These are phyloP conservation scores for Cantharis lateralis DNA, from an alignment of 2,888 invertebrate species.

Conservation along the genomic window DNA sequence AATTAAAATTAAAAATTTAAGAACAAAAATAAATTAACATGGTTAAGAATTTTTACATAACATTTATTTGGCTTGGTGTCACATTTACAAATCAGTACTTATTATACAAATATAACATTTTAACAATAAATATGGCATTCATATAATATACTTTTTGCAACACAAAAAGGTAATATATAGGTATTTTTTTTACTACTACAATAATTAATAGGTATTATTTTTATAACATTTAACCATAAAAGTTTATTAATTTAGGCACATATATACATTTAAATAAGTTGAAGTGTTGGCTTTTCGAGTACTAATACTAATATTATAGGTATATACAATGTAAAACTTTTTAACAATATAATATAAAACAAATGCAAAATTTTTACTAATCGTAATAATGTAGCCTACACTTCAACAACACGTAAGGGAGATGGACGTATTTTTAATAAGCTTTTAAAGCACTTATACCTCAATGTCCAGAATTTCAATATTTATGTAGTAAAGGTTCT, in stretches of 20 bases:
- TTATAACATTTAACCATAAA: slow-evolving; percentile 32
- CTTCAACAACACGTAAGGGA: slow-evolving; percentile 34
- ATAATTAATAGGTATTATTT: slow-evolving; percentile 4
- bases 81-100: slow-evolving; percentile 56
- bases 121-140: slow-evolving; percentile 44
- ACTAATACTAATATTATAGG: slow-evolving; percentile 4
- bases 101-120: slow-evolving; percentile 53
- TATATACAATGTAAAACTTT: slow-evolving; percentile 15
- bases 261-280: slow-evolving; percentile 47
- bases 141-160: slow-evolving; percentile 26
- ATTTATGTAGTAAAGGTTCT: neutral
- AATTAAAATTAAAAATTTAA: neutral
- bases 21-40: neutral
- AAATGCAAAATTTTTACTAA: slow-evolving; percentile 15
- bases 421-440: slow-evolving; percentile 31
- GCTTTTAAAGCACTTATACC: slow-evolving; percentile 28
- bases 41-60: slow-evolving; percentile 29
- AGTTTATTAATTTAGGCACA: slow-evolving; percentile 50
- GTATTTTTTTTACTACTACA: slow-evolving; percentile 18
- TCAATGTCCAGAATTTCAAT: slow-evolving; percentile 16
- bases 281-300: slow-evolving; percentile 38
- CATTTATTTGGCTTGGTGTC: slow-evolving; percentile 56
- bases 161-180: slow-evolving; percentile 22
- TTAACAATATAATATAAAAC: slow-evolving; percentile 6
- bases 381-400: slow-evolving; percentile 30